Evolutionary conservation across 2,113 vertebrate genomes (phyloP).

Genomic region (Sorex araneus): DNA sequence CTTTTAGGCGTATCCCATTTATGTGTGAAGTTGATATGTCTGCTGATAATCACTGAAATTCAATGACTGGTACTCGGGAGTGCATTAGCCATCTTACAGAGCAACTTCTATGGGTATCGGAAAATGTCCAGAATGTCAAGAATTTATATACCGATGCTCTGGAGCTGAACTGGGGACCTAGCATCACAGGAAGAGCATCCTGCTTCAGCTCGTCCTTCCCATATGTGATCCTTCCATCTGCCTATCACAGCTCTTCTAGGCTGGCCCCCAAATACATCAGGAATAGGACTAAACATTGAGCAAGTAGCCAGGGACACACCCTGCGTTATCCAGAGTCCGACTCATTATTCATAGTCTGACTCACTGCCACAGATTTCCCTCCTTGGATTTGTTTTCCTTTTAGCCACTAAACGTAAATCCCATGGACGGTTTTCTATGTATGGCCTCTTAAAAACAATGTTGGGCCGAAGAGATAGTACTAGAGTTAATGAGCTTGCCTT

Average conservation of each 20-base stretch:
- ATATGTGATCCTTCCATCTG: background rate
- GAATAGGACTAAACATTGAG: background rate
- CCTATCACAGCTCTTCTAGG: background rate
- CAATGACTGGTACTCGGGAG: accelerated
- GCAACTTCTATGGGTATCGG: background rate
- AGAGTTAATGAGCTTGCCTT: too few species aligned
- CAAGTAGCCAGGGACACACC: background rate
- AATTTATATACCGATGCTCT: too few species aligned
- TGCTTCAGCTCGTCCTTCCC: background rate
- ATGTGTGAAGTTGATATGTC: background rate
- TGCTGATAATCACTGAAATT: background rate
- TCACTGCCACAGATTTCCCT: background rate
- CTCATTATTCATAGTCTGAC: background rate
- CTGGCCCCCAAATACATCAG: background rate
- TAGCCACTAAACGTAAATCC: background rate
- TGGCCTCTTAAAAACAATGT: too few species aligned
- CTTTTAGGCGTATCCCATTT: background rate
- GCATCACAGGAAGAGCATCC: background rate
- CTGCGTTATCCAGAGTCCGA: too few species aligned
- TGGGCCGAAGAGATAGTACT: too few species aligned
- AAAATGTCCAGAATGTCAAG: too few species aligned
- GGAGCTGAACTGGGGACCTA: background rate
- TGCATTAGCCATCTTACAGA: background rate
- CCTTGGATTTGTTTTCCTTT: background rate
- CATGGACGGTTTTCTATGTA: too few species aligned